Base-by-base conservation (phyloP, 2,888 invertebrate genomes). In the Eurytoma adleriae region DNA sequence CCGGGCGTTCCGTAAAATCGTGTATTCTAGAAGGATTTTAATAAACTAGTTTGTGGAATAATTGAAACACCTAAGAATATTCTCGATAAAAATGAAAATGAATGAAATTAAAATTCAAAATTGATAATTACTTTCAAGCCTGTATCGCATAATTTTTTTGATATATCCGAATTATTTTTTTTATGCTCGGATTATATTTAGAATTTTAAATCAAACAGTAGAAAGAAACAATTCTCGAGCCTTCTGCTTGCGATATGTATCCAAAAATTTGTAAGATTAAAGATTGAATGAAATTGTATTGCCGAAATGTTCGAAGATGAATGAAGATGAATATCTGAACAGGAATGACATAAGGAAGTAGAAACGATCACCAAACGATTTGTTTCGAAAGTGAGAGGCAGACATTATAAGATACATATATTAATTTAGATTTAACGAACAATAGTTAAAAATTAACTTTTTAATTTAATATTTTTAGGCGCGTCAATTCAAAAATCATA, bases 331-430 rank as follows among this genome's bases (percentile, higher is more conserved):
- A 24, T 24, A 24, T 1, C 24, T 24, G 7, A 16, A 27, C 61
- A 30, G 4, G 30, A 20, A 16, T 50, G 14, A 50, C 27, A 61
- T 24, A n/a, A 62, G 62, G 62, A 62, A 62, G 62, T 62, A 10
- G 30, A 30, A 62, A 62, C 30, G 24, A n/a, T n/a, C n/a, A n/a
- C 40, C 27, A 16, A 40, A 30, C 30, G 30, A 30, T 30, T 62
- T 62, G 30, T 62, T 62, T 16, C 27, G 62, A 62, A 62, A 62
- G 14, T 30, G 30, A 62, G 30, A 62, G 62, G 14, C n/a, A 62
- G 40, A 62, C n/a, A 24, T 24, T 24, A 2, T 24, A 24, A 24
- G 24, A 24, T 24, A 24, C 24, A 24, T 24, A 1, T 24, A 24
- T 24, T 24, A 24, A 24, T 24, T 24, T 2, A 24, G 24, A 24